A percentile compares a stretch with the other conserved stretches of the same genome.
Evolutionary conservation across 2,113 vertebrate genomes (phyloP).

Genomic region (Athene cunicularia): DNA sequence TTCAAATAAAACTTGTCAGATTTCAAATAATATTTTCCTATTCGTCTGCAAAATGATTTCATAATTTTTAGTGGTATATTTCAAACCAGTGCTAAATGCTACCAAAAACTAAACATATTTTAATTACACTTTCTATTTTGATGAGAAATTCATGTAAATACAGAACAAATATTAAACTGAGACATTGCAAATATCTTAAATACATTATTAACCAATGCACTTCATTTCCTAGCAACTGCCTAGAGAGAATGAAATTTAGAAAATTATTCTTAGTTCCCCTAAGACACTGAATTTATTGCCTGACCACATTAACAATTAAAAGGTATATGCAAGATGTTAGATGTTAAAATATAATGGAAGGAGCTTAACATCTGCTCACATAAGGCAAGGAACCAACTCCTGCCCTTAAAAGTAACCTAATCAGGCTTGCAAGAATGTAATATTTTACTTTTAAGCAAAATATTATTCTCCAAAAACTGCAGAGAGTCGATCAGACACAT

Average conservation of each 20-base stretch:
- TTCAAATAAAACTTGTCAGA: slow-evolving; percentile 78
- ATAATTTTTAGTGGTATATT: slow-evolving; percentile 29
- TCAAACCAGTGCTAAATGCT: slow-evolving; percentile 56
- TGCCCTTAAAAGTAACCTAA: slow-evolving; percentile 26
- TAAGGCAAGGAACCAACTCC: slow-evolving; percentile 7
- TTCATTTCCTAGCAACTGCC: slow-evolving; percentile 35
- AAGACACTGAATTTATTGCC: slow-evolving; percentile 44
- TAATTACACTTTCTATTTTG: slow-evolving; percentile 20
- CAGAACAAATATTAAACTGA: background rate
- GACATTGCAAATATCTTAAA: slow-evolving; percentile 21
- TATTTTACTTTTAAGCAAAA: slow-evolving; percentile 31
- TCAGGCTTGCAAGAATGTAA: background rate
- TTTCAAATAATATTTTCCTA: slow-evolving; percentile 58
- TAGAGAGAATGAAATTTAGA: slow-evolving; percentile 35
- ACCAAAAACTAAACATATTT: background rate
- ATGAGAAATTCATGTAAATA: slow-evolving; percentile 36
- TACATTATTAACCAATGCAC: background rate
- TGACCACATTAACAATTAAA: slow-evolving; percentile 63
- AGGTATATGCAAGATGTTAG: slow-evolving; percentile 43
- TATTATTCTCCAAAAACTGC: slow-evolving; percentile 2
- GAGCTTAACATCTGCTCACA: slow-evolving; percentile 23
- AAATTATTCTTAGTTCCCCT: slow-evolving; percentile 51
- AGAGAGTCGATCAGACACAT: background rate
- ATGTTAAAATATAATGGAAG: slow-evolving; percentile 24
- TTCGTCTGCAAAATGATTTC: slow-evolving; percentile 59